phyloP scores from a whole-genome alignment of 2,113 vertebrate species.

The Leucopsar rothschildi region DNA sequence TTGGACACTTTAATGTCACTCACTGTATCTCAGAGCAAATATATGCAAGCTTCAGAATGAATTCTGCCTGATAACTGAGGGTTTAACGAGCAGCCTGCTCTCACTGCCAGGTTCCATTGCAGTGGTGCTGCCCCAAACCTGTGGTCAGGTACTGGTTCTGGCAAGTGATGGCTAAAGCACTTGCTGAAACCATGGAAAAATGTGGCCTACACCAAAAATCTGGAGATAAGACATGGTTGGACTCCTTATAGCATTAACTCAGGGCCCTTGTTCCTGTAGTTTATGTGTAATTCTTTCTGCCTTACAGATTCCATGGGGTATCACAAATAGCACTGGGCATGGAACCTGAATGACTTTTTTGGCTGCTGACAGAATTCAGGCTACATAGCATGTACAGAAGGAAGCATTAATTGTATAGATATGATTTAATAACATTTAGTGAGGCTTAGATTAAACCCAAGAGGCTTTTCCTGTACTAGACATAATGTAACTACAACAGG shows the following conservation, averaged over 20 bases:
- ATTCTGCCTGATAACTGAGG: not conserved
- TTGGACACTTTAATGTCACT: not conserved
- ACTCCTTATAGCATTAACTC: not conserved
- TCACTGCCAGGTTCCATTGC: not conserved
- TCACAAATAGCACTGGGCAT: rapidly evolving
- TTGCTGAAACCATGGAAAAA: not conserved
- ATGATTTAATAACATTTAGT: not conserved
- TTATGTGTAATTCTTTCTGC: not conserved
- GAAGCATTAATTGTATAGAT: not conserved
- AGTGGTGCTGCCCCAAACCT: not conserved
- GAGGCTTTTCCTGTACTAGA: not conserved
- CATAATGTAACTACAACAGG: not conserved
- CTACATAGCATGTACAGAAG: not conserved
- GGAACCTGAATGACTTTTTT: not conserved
- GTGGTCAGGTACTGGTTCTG: rapidly evolving
- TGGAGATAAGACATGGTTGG: rapidly evolving
- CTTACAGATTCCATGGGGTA: rapidly evolving
- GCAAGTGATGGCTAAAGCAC: not conserved
- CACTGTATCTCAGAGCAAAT: not conserved
- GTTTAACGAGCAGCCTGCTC: not conserved
- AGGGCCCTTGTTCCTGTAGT: not conserved
- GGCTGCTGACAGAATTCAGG: not conserved
- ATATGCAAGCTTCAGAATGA: not conserved
- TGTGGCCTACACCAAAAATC: not conserved
- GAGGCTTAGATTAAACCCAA: not conserved